These are phyloP conservation scores for Tiaroga cobitis DNA, from an alignment of 2,797 vertebrate species.

Conservation along the genomic window DNA sequence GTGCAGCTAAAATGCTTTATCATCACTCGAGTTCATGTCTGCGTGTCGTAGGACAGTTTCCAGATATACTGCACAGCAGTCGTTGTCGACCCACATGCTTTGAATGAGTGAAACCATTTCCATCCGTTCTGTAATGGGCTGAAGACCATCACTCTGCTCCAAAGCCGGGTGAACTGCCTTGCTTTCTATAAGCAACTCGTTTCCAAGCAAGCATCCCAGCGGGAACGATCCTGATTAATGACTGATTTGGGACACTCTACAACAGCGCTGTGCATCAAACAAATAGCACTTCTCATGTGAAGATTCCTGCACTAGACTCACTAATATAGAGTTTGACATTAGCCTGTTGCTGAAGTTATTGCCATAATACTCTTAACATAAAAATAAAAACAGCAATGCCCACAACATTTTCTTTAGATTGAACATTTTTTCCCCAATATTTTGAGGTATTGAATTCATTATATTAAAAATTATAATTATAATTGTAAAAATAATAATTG, in stretches of 20 bases:
- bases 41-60: background rate
- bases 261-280: no score
- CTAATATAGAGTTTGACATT: background rate
- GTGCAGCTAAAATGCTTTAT: slow-evolving; percentile 1
- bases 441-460: background rate
- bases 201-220: background rate
- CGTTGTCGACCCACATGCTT: background rate
- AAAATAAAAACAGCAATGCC: background rate
- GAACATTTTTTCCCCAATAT: background rate
- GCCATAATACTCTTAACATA: background rate
- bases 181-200: background rate
- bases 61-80: background rate
- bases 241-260: background rate
- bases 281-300: no score
- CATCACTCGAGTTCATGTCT: background rate
- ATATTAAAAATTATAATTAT: background rate
- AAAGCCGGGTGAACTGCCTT: background rate
- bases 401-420: background rate
- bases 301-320: background rate
- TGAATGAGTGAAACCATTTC: background rate
- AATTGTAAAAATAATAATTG: no score
- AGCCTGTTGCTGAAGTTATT: background rate
- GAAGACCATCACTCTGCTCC: background rate
- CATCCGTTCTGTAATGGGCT: background rate
- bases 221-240: background rate